Evolutionary conservation across 1,140 invertebrate genomes (phyloP).

Genomic region (Cyphomyrmex costatus): DNA sequence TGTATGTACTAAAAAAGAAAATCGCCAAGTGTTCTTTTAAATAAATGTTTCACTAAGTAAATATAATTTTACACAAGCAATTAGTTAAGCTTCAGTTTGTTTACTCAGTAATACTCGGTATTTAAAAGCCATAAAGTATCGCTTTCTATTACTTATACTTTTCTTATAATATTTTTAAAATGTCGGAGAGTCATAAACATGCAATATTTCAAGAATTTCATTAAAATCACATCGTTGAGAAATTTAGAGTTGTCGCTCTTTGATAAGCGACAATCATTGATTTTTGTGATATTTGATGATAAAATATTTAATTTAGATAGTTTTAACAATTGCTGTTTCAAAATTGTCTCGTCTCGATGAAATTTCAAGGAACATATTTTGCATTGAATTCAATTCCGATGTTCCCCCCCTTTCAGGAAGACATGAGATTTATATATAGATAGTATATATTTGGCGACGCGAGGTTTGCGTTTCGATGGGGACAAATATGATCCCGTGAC

Average conservation of each 20-base stretch:
- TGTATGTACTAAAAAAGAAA: background rate
- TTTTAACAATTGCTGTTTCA: background rate
- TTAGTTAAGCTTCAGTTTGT: background rate
- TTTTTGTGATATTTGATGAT: background rate
- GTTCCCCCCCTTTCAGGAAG: background rate
- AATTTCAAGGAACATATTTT: background rate
- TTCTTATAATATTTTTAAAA: background rate
- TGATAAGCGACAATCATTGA: background rate
- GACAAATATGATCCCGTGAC: constrained; percentile 31
- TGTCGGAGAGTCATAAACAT: background rate
- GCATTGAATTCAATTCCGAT: background rate
- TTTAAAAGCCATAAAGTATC: background rate
- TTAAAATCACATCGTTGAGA: background rate
- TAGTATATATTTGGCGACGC: background rate
- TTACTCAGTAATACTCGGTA: background rate
- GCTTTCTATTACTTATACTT: too few relatives aligned
- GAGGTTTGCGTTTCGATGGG: background rate
- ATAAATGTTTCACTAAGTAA: background rate
- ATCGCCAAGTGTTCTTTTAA: background rate
- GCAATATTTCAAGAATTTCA: background rate
- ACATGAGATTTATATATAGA: background rate
- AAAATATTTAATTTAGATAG: background rate
- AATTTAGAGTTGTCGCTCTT: background rate
- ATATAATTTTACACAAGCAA: constrained; percentile 2
- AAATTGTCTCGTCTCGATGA: background rate